Evolutionary conservation across 2,888 invertebrate genomes (phyloP).

Genomic region (Sympetrum striolatum): DNA sequence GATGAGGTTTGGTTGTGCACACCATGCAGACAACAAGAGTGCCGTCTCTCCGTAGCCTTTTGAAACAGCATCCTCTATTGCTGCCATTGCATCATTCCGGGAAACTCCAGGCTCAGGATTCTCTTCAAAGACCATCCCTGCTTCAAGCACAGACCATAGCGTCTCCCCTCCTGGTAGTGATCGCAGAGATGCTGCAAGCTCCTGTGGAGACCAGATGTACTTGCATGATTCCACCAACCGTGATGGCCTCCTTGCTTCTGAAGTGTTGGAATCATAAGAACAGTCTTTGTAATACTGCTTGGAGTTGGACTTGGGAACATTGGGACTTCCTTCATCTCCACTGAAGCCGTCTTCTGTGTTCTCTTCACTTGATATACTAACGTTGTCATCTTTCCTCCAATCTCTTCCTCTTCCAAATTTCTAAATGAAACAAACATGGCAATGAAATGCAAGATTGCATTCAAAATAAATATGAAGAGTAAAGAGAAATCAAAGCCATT

Average conservation of each 20-base stretch:
- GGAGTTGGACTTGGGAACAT: not conserved
- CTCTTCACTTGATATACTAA: conserved; percentile 19
- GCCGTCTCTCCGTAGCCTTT: conserved; percentile 59
- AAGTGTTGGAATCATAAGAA: not conserved
- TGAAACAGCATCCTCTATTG: conserved; percentile 56
- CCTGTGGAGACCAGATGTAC: conserved; percentile 46
- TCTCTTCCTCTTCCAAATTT: not conserved
- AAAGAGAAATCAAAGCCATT: no score
- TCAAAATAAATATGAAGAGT: no score
- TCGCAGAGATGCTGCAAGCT: conserved; percentile 45
- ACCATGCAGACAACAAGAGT: conserved; percentile 69
- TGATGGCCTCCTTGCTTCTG: not conserved
- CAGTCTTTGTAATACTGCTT: not conserved
- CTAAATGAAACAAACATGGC: not conserved
- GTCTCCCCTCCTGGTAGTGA: conserved; percentile 47
- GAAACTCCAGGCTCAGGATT: not conserved
- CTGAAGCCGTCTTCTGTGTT: not conserved
- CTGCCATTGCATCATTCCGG: conserved; percentile 40
- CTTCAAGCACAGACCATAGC: conserved; percentile 45
- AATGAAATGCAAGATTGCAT: no score
- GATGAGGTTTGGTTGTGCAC: conserved; percentile 66
- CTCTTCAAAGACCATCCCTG: not conserved
- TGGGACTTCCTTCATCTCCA: not conserved
- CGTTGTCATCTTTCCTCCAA: not conserved
- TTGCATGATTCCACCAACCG: not conserved